These are phyloP conservation scores for Phalloptychus januarius DNA, from an alignment of 2,797 vertebrate species.

Conservation along the genomic window DNA sequence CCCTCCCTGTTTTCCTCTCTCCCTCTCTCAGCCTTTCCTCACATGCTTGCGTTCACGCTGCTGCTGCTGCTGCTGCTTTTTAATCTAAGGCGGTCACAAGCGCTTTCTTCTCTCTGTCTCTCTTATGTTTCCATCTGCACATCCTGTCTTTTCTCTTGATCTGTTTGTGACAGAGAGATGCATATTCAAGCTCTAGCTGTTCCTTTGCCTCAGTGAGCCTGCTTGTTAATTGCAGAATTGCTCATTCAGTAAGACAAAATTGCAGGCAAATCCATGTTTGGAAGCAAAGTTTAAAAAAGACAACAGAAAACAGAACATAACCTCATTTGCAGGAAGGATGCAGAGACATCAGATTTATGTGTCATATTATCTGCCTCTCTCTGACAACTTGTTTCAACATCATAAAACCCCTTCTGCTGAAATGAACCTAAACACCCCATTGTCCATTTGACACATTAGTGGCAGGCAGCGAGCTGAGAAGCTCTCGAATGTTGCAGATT, in stretches of 20 bases:
- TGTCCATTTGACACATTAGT: slow-evolving; percentile 67
- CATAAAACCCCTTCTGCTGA: slow-evolving; percentile 49
- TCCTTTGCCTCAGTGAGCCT: slow-evolving; percentile 35
- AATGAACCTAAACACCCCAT: slow-evolving; percentile 54
- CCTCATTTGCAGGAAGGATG: slow-evolving; percentile 36
- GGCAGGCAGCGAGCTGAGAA: slow-evolving; percentile 48
- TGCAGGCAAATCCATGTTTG: slow-evolving; percentile 24
- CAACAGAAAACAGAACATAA: slow-evolving; percentile 26
- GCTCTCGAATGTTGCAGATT: slow-evolving; percentile 51
- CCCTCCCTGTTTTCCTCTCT: slow-evolving; percentile 30
- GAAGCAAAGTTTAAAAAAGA: slow-evolving; percentile 36
- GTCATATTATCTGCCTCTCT: slow-evolving; percentile 50
- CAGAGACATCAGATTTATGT: slow-evolving; percentile 44
- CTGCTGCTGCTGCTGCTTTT: slow-evolving; percentile 31
- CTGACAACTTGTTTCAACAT: slow-evolving; percentile 46
- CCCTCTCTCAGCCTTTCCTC: slow-evolving; percentile 25
- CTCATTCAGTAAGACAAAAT: slow-evolving; percentile 36
- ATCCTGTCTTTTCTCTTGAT: slow-evolving; percentile 48
- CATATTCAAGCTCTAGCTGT: slow-evolving; percentile 35
- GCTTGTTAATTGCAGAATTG: slow-evolving; percentile 32
- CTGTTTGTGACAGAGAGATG: slow-evolving; percentile 35
- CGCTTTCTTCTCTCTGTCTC: slow-evolving; percentile 23
- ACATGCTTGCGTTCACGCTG: slow-evolving; percentile 21
- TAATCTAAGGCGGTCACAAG: slow-evolving; percentile 32
- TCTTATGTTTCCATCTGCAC: slow-evolving; percentile 31